Percentiles rank a stretch among this genome's conserved stretches.
Conservation (phyloP, 2,888 invertebrate genomes). For the Frankliniella fusca region DNA sequence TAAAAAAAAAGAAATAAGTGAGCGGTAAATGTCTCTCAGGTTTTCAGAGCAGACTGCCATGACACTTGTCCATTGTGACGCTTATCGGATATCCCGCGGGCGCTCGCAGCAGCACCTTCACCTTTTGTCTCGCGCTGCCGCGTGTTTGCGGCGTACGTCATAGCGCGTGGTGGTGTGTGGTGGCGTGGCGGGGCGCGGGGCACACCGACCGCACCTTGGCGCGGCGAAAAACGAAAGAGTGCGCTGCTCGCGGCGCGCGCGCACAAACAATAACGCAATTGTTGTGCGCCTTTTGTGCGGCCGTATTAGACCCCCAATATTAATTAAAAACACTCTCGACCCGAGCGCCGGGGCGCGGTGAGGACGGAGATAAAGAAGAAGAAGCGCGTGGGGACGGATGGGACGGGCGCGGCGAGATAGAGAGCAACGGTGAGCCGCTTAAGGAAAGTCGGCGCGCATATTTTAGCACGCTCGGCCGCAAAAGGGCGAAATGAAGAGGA, state of each 20-base stretch:
- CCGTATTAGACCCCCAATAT: neutral
- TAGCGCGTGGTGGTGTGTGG: neutral
- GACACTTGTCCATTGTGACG: too few species aligned
- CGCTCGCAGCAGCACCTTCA: too few species aligned
- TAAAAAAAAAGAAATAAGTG: neutral
- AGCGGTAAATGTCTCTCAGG: neutral
- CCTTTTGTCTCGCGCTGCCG: neutral
- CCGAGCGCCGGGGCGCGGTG: neutral
- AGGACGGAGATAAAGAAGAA: too few species aligned
- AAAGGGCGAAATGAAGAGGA: neutral
- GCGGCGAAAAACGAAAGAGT: too few species aligned
- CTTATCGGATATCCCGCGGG: too few species aligned
- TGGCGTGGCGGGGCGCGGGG: neutral
- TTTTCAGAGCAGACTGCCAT: too few species aligned
- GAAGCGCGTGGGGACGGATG: too few species aligned
- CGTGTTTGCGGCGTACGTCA: neutral
- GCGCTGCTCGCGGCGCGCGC: neutral
- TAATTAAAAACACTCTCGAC: conserved; percentile 24
- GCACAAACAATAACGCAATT: neutral
- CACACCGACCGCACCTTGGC: too few species aligned
- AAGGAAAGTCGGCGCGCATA: conserved; percentile 9
- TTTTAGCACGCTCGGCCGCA: conserved; percentile 1
- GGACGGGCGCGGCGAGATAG: neutral
- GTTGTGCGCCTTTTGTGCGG: neutral
- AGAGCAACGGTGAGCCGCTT: neutral